These are phyloP conservation scores for Hippopotamyrus pictus DNA, from an alignment of 2,797 vertebrate species.

Conservation along the genomic window DNA sequence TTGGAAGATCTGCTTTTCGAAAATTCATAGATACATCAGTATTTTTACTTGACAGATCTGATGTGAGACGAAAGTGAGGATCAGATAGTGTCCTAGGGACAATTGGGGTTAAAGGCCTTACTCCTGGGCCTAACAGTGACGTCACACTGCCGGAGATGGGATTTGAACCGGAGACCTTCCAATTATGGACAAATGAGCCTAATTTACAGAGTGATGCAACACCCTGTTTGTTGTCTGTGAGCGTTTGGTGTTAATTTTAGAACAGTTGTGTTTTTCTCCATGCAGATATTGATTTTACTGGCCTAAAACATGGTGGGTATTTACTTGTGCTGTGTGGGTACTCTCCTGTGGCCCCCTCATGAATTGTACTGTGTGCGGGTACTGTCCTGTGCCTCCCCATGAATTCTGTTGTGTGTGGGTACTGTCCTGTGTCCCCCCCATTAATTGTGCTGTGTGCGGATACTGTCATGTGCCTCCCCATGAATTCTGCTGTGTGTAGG, in stretches of 20 bases:
- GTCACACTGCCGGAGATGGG: background rate
- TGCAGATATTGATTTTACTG: background rate
- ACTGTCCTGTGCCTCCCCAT: too few relatives aligned
- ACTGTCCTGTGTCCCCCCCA: too few relatives aligned
- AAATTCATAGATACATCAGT: background rate
- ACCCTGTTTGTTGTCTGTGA: background rate
- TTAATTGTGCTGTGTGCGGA: too few relatives aligned
- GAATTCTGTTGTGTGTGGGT: too few relatives aligned
- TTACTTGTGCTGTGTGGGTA: too few relatives aligned
- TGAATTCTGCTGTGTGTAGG: too few relatives aligned
- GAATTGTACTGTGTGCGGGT: too few relatives aligned
- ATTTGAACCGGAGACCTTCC: background rate
- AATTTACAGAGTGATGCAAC: background rate
- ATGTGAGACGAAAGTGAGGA: background rate
- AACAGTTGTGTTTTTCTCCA: background rate
- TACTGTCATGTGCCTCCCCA: too few relatives aligned
- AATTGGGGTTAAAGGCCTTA: background rate
- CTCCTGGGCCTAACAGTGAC: background rate
- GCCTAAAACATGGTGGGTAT: background rate
- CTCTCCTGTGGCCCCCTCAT: too few relatives aligned
- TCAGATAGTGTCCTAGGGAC: background rate
- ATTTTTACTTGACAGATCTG: background rate
- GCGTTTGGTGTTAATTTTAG: background rate
- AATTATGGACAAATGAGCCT: background rate
- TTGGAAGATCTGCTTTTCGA: background rate